Percentiles rank a stretch among this genome's conserved stretches.
phyloP scores from a whole-genome alignment of 2,888 invertebrate genomes.

The Eulithis prunata region DNA sequence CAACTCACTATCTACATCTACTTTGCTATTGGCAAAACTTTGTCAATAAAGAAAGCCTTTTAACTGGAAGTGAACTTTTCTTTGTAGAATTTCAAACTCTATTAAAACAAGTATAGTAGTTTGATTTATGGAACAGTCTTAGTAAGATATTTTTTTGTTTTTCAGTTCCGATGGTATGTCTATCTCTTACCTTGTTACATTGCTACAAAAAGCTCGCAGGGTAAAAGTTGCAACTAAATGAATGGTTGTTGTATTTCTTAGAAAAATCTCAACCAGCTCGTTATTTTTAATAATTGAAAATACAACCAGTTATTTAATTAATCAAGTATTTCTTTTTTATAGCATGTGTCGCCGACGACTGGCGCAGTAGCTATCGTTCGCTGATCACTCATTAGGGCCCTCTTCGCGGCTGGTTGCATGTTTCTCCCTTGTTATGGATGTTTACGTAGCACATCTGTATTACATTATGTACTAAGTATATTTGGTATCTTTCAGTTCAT shows the following conservation, averaged over 20 bases:
- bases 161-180: no score
- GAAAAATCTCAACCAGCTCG: neutral
- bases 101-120: no score
- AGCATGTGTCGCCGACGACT: constrained; percentile 23
- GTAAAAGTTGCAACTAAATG: no score
- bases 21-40: constrained; percentile 19
- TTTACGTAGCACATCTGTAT: constrained; percentile 4
- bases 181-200: no score
- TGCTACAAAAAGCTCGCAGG: no score
- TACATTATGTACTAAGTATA: no score
- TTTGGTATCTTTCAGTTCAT: constrained; percentile 4
- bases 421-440: constrained; percentile 28
- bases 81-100: no score
- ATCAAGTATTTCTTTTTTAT: constrained; percentile 27
- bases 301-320: constrained; percentile 23
- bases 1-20: neutral
- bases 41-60: constrained; percentile 2
- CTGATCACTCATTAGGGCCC: constrained; percentile 75
- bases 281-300: constrained; percentile 39
- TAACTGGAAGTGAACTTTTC: no score
- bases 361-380: constrained; percentile 23
- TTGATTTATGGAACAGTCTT: no score
- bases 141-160: no score
- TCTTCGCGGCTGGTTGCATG: constrained; percentile 62
- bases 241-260: neutral